Percentiles rank a stretch among this genome's conserved stretches.
These are phyloP conservation scores for Pectinophora gossypiella DNA, from an alignment of 1,140 invertebrate genomes.

Conservation along the genomic window DNA sequence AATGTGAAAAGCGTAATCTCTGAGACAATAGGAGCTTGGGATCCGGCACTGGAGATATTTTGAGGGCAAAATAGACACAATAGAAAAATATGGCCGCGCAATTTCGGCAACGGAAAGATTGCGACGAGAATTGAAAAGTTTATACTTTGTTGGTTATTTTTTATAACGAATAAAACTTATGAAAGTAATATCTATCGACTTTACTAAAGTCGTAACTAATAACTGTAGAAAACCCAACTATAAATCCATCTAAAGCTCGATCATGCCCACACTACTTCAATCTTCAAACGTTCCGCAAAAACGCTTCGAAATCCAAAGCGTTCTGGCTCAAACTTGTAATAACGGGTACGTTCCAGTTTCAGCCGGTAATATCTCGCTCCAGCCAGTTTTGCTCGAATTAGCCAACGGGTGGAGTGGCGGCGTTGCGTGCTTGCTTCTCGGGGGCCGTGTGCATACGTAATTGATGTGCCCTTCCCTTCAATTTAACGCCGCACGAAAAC, in stretches of 20 bases:
- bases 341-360: conserved; percentile 22
- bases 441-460: conserved; percentile 55
- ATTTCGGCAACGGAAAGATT: no score
- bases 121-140: no score
- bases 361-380: conserved; percentile 44
- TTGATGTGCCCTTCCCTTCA: conserved; percentile 48
- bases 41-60: neutral
- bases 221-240: no score
- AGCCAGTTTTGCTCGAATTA: conserved; percentile 51
- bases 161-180: no score
- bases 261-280: no score
- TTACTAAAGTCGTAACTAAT: no score
- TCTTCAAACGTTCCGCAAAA: no score
- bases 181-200: no score
- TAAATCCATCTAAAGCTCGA: no score
- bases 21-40: neutral
- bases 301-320: no score
- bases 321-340: no score
- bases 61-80: neutral
- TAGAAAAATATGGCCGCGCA: neutral
- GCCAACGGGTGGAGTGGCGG: conserved; percentile 35
- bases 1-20: neutral
- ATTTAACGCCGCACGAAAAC: conserved; percentile 41
- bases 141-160: no score
- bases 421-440: conserved; percentile 34